Base-by-base conservation (phyloP, 1,140 invertebrate genomes). In the Drosophila busckii region DNA sequence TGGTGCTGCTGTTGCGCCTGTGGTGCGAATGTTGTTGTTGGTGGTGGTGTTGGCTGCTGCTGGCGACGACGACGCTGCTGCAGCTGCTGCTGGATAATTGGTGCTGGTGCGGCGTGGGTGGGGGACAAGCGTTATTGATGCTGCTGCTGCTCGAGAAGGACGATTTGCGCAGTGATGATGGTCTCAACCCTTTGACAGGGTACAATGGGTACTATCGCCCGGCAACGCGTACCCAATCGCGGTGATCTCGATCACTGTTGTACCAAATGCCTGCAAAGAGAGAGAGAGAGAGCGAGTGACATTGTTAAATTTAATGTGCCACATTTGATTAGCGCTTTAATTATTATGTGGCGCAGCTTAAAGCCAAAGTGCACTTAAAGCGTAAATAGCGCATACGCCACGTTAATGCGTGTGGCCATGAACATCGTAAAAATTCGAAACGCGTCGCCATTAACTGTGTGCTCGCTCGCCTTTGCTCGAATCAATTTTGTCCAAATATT, bases 191-290 rank as follows among this genome's bases (percentile, higher is more conserved):
- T 69, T 87, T 87, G 56, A 73, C 84, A 83, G 86, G 86, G 82
- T 87, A 84, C 60, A 84, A 84, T 73, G 85, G 85, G 75, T 87
- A 87, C 86, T 87, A 87, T 87, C 86, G 86, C 66, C 86, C 86
- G 69, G 86, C 86, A 86, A 87, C 68, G 63, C 86, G 86, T 68
- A 87, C 86, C 85, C 84, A 87, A 78, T 87, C 86, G 67, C 83
- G 85, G 58, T 84, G 80, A 60, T 87, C 86, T 84, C 86, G 80
- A 60, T 87, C 86, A 65, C 86, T 87, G 61, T 87, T 87, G 82
- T 87, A 87, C 86, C 86, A 87, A 82, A 87, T 85, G 69, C 86
- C 86, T 87, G 54, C 15, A 67, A 63, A 8, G 0, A 26, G 9
- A 19, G 8, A 10, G 10, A 23, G 9, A 49, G 13, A 60, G 1